A percentile compares a stretch with the other conserved stretches of the same genome.
These are phyloP conservation scores for Ladona fulva DNA, from an alignment of 1,140 invertebrate species.

Conservation along the genomic window DNA sequence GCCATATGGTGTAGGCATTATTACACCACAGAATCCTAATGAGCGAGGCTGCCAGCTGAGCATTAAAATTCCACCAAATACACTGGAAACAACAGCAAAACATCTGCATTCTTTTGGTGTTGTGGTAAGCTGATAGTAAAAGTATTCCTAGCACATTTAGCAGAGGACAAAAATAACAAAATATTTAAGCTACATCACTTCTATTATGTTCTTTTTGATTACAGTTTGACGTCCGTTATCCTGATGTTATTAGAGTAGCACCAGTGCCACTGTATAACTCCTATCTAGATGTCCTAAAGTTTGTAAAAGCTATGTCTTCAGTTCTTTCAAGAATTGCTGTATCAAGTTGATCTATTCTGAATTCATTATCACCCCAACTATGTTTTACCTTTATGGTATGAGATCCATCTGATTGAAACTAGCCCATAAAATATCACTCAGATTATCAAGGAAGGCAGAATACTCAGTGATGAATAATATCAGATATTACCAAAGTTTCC, in stretches of 20 bases:
- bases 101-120: neutral
- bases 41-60: constrained; percentile 46
- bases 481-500: too few species aligned
- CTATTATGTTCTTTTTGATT: neutral
- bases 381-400: too few species aligned
- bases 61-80: neutral
- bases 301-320: neutral
- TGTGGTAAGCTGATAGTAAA: neutral
- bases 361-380: neutral
- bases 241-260: neutral
- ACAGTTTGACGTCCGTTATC: neutral
- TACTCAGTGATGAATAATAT: too few species aligned
- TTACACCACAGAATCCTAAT: constrained; percentile 44
- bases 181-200: neutral
- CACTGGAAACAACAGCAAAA: neutral
- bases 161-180: neutral
- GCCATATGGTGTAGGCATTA: constrained; percentile 32
- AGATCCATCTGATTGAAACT: too few species aligned
- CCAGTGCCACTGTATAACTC: neutral
- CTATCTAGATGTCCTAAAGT: neutral
- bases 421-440: too few species aligned
- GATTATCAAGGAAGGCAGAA: too few species aligned
- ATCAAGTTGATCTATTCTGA: neutral
- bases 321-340: neutral
- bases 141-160: neutral